These are phyloP conservation scores for Dromaius novaehollandiae DNA, from an alignment of 2,113 vertebrate species.

Conservation along the genomic window DNA sequence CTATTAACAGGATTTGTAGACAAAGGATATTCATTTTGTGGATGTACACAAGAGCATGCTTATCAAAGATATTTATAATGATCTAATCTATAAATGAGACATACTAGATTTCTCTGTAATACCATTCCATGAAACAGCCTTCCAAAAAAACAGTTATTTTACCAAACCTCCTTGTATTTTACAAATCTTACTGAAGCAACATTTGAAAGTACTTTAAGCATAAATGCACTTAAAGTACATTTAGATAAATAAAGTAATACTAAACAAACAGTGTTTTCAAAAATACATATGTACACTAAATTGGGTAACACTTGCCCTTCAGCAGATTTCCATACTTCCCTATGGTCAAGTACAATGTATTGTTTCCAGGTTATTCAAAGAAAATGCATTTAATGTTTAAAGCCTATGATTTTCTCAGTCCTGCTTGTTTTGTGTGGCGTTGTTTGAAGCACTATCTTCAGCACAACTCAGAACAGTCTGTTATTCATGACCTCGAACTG, in stretches of 20 bases:
- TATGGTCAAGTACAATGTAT: neutral
- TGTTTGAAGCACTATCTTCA: neutral
- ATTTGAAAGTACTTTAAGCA: neutral
- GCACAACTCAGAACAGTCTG: fast-evolving
- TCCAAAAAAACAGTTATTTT: neutral
- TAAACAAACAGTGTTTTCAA: neutral
- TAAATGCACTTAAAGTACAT: neutral
- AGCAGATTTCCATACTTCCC: fast-evolving
- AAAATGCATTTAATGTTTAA: neutral
- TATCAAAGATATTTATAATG: neutral
- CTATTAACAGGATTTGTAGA: slow-evolving; percentile 22
- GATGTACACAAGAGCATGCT: neutral
- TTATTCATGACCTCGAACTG: neutral
- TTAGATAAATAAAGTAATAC: neutral
- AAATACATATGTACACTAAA: neutral
- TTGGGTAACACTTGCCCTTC: neutral
- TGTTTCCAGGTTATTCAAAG: neutral
- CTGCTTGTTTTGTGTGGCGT: fast-evolving
- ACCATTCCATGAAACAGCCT: neutral
- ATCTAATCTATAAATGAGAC: neutral
- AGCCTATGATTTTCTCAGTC: neutral
- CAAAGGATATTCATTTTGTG: neutral
- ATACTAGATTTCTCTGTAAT: neutral
- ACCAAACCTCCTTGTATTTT: neutral
- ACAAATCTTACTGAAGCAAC: neutral